Conservation (phyloP, 2,888 invertebrate species). For the Syrista parreyssii region DNA sequence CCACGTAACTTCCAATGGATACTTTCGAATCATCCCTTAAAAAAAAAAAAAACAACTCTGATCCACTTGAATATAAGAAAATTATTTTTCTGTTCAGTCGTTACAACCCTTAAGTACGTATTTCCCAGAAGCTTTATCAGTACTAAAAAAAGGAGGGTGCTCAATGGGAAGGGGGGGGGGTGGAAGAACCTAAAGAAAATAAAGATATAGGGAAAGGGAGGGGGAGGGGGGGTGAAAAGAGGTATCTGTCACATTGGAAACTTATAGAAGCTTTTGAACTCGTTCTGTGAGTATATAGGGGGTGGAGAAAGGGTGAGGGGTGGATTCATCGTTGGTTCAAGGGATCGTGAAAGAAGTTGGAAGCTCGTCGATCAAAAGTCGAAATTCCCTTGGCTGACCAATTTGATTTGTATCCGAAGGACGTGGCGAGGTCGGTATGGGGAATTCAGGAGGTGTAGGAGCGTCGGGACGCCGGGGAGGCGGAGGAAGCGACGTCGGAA, state of each 20-base stretch:
- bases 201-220: neutral
- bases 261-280: constrained; percentile 20
- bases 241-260: neutral
- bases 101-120: neutral
- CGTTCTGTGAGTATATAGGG: constrained; percentile 7
- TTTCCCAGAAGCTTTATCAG: neutral
- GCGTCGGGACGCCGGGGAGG: neutral
- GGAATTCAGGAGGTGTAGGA: neutral
- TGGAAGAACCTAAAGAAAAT: neutral
- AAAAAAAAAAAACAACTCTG: too few relatives aligned
- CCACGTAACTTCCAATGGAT: neutral
- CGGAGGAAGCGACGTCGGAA: neutral
- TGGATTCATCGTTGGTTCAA: neutral
- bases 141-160: neutral
- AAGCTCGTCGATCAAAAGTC: constrained; percentile 37
- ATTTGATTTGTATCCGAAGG: constrained; percentile 53
- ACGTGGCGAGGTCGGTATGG: constrained; percentile 9
- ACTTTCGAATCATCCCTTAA: neutral
- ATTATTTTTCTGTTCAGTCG: neutral
- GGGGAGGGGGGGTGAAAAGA: neutral
- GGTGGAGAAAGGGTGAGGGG: neutral
- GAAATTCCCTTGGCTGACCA: constrained; percentile 45
- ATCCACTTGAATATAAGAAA: neutral
- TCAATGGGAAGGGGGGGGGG: neutral
- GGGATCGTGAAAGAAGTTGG: neutral